Evolutionary conservation across 2,113 vertebrate species (phyloP), one percentile per base, ranked within the genome.

Genomic region (Pontoporia blainvillei): DNA sequence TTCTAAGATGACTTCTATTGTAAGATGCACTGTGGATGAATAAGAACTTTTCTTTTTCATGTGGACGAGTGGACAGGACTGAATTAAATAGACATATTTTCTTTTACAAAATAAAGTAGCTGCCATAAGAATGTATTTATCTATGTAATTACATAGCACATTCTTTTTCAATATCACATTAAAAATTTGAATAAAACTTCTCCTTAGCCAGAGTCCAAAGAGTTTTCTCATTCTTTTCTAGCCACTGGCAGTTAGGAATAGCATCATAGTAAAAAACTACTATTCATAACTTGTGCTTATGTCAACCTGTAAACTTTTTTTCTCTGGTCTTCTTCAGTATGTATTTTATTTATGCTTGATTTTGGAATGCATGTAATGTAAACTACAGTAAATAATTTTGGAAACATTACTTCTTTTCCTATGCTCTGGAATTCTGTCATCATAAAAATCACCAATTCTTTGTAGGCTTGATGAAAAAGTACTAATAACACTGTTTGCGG

Each of bases 31-130:
- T 17, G 21, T 61, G 73, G 90, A 54, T 64, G 78, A 83, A 90
- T 76, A 85, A 71, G 49, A 90, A 36, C 46, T 59, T 87, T 86
- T 69, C 79, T 83, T 96, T 88, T 85, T 36, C 9, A 44, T 52
- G 21, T 66, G 1, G 59, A 13, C 4, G 29, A 90, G 20, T 41
- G 57, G 39, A 79, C 54, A 39, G 57, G 13, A 94, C 27, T 91
- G 21, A 91, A 90, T 66, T 44, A 88, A 86, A 49, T 57, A 23
- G 20, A 67, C n/a, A 64, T 46, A 31, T 82, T 82, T 86, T 44
- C 67, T 91, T 96, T 89, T 57, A 73, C 46, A 94, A 95, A 95
- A 85, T 67, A 49, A 91, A 75, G 31, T 62, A 81, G 41, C 64
- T 75, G 52, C 17, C 78, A 64, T 41, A 57, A 7, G 6, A 72